Evolutionary conservation across 2,888 invertebrate species (phyloP).

Genomic region (Acanthosepion lycidas): DNA sequence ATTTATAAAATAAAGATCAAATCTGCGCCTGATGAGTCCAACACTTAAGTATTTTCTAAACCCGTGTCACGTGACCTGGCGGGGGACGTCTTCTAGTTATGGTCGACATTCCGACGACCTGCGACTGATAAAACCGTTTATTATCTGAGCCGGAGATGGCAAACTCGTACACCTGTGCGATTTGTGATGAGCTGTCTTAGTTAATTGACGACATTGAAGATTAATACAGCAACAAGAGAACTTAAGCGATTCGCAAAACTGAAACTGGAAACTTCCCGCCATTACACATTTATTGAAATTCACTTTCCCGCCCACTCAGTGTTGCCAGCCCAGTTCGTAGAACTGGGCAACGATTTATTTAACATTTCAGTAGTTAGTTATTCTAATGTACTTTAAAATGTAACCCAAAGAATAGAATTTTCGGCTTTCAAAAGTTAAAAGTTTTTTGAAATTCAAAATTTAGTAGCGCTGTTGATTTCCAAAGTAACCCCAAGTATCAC

Average conservation of each 20-base stretch:
- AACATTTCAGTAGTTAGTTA: too few relatives aligned
- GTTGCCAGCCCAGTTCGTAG: too few relatives aligned
- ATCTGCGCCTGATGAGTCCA: not conserved
- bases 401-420: too few relatives aligned
- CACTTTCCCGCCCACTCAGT: not conserved
- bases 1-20: not conserved
- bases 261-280: too few relatives aligned
- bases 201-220: not conserved
- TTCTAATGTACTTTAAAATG: too few relatives aligned
- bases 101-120: not conserved
- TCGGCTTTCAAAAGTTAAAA: too few relatives aligned
- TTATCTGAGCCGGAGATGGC: not conserved
- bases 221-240: not conserved
- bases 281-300: not conserved
- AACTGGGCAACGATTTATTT: too few relatives aligned
- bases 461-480: too few relatives aligned
- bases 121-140: not conserved
- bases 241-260: not conserved
- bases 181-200: not conserved
- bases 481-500: too few relatives aligned
- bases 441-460: too few relatives aligned
- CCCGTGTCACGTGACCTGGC: not conserved
- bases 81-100: not conserved
- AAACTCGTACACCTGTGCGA: not conserved
- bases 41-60: not conserved